Evolutionary conservation across 2,888 invertebrate species (phyloP).

Genomic region (Euphydryas editha): DNA sequence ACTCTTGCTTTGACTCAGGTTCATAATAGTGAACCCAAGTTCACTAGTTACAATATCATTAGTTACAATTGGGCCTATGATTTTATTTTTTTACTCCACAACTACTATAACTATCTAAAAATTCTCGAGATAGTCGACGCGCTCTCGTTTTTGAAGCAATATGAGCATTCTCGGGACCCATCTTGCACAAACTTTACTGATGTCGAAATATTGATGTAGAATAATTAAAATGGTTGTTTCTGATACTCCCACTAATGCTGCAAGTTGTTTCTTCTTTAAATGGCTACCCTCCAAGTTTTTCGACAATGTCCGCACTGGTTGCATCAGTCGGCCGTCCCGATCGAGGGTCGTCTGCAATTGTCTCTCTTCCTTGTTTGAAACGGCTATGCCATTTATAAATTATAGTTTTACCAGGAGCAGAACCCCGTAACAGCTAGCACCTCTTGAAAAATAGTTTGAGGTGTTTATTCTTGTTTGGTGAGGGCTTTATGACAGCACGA

Average conservation of each 20-base stretch:
- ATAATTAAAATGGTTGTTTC: slow-evolving; percentile 24
- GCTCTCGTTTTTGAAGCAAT: neutral
- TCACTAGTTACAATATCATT: too few relatives aligned
- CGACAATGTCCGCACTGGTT: slow-evolving; percentile 7
- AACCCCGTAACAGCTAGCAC: slow-evolving; percentile 31
- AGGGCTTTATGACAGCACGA: slow-evolving; percentile 28
- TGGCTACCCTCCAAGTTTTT: slow-evolving; percentile 9
- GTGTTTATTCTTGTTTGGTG: slow-evolving; percentile 31
- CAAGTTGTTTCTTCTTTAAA: slow-evolving; percentile 33
- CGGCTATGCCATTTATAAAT: slow-evolving; percentile 30
- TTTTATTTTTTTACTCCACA: slow-evolving; percentile 6
- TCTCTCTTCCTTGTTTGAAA: slow-evolving; percentile 33
- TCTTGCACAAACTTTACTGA: slow-evolving; percentile 8
- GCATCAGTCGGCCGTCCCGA: too few relatives aligned
- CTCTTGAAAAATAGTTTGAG: too few relatives aligned
- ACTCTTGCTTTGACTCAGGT: too few relatives aligned
- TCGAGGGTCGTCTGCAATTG: slow-evolving; percentile 31
- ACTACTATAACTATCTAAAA: too few relatives aligned
- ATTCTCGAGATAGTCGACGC: neutral
- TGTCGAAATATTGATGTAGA: neutral
- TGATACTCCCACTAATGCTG: slow-evolving; percentile 36
- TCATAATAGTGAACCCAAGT: too few relatives aligned
- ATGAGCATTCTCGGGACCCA: slow-evolving; percentile 8
- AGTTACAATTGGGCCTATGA: slow-evolving; percentile 26
- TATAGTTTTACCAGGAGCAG: too few relatives aligned